Conservation (phyloP, 2,113 vertebrate species). For the Halichoerus grypus region DNA sequence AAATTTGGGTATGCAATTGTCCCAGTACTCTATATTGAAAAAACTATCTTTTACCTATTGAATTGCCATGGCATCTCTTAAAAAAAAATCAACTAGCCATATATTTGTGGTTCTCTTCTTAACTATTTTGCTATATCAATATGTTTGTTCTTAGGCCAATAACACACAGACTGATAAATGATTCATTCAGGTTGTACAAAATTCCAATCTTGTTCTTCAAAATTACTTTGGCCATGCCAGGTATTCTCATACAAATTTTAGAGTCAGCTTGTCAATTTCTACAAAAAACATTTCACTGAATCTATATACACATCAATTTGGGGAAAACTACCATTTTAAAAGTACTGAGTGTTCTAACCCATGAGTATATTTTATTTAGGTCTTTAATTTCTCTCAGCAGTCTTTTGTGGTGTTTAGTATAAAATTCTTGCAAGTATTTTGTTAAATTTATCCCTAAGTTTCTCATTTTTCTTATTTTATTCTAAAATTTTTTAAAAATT, state of each 20-base stretch:
- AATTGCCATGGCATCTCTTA: not conserved
- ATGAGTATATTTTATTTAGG: not conserved
- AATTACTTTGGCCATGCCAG: not conserved
- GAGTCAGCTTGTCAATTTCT: not conserved
- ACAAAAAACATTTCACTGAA: not conserved
- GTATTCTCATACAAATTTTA: not conserved
- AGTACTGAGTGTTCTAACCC: not conserved
- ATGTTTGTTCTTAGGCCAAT: not conserved
- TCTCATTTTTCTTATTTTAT: not conserved
- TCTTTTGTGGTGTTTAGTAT: not conserved
- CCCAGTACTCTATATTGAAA: not conserved
- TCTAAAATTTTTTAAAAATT: not conserved
- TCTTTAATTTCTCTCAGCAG: constrained; percentile 3
- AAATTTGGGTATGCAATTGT: not conserved
- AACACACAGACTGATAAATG: not conserved
- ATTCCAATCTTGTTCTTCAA: not conserved
- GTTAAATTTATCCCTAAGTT: not conserved
- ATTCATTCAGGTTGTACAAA: not conserved
- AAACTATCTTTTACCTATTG: not conserved
- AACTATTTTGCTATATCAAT: not conserved
- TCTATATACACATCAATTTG: not conserved
- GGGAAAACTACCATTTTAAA: not conserved
- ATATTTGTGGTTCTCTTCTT: not conserved
- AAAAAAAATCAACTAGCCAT: not conserved
- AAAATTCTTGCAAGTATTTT: not conserved